phyloP scores from a whole-genome alignment of 2,888 invertebrate genomes.

The Biston betularia region DNA sequence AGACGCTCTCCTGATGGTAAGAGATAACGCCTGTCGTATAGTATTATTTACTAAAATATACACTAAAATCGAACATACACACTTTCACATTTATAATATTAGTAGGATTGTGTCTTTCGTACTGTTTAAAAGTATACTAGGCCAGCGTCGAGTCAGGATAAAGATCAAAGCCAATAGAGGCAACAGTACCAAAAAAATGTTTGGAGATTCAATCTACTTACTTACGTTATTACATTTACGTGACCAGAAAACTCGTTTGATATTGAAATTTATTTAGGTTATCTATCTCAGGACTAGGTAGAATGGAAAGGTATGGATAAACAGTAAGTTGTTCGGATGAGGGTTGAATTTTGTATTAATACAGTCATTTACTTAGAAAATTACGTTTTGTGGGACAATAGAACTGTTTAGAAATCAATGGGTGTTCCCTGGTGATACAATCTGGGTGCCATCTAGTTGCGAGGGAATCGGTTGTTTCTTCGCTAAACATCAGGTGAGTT shows the following conservation, averaged over 20 bases:
- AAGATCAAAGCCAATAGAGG: slow-evolving; percentile 65
- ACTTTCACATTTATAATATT: neutral
- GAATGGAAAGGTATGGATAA: slow-evolving; percentile 54
- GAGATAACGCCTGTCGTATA: no score
- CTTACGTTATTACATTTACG: slow-evolving; percentile 72
- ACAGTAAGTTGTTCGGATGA: slow-evolving; percentile 50
- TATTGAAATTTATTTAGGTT: slow-evolving; percentile 68
- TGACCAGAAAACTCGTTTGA: slow-evolving; percentile 64
- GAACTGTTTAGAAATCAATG: slow-evolving; percentile 13
- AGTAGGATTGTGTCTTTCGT: neutral
- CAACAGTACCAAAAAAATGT: slow-evolving; percentile 69
- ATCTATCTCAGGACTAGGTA: slow-evolving; percentile 54
- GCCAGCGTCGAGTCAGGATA: slow-evolving; percentile 53
- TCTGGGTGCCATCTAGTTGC: no score
- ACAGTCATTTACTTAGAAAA: slow-evolving; percentile 16
- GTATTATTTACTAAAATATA: no score
- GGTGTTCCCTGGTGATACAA: no score
- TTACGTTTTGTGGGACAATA: slow-evolving; percentile 9
- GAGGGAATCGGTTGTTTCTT: no score
- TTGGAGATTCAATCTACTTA: slow-evolving; percentile 74
- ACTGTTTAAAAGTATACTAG: slow-evolving; percentile 14
- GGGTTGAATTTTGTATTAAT: slow-evolving; percentile 44
- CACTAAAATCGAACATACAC: no score
- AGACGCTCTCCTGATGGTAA: no score
- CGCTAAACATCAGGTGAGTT: no score